Evolutionary conservation across 1,140 invertebrate genomes (phyloP).

Genomic region (Rhagoletis zephyria): DNA sequence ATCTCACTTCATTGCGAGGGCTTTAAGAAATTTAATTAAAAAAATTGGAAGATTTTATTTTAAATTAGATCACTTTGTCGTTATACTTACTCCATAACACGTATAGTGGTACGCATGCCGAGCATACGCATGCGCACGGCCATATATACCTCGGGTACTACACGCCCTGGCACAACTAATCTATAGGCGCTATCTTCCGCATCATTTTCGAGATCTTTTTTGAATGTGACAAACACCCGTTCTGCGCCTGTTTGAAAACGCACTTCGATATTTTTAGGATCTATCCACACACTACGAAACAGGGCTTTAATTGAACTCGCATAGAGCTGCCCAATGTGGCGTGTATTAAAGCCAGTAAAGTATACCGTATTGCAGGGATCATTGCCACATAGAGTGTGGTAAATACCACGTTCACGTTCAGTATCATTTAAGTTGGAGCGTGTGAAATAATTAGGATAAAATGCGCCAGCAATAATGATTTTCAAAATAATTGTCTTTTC

Average conservation of each 20-base stretch:
- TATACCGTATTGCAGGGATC: conserved; percentile 86
- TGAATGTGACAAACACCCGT: conserved; percentile 79
- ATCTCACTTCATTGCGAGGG: conserved; percentile 57
- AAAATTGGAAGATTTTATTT: not conserved
- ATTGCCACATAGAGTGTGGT: conserved; percentile 79
- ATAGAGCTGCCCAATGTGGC: conserved; percentile 84
- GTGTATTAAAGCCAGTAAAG: conserved; percentile 78
- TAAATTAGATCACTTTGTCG: not conserved
- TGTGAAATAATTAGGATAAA: conserved; percentile 93
- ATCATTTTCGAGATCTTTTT: conserved; percentile 63
- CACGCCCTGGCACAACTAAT: conserved; percentile 76
- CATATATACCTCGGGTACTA: conserved; percentile 83
- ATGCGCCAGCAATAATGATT: conserved; percentile 80
- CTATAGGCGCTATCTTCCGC: conserved; percentile 36
- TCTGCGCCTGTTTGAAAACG: conserved; percentile 76
- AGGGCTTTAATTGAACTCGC: conserved; percentile 76
- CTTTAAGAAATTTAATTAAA: conserved; percentile 57
- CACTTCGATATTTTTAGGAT: conserved; percentile 75
- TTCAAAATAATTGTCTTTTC: conserved; percentile 79
- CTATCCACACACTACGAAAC: conserved; percentile 73
- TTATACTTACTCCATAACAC: conserved; percentile 71
- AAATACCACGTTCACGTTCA: conserved; percentile 76
- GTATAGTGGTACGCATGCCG: conserved; percentile 74
- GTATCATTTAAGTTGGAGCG: conserved; percentile 75
- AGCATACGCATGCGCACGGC: conserved; percentile 83